phyloP scores from a whole-genome alignment of 2,888 invertebrate species.

The Thera britannica region DNA sequence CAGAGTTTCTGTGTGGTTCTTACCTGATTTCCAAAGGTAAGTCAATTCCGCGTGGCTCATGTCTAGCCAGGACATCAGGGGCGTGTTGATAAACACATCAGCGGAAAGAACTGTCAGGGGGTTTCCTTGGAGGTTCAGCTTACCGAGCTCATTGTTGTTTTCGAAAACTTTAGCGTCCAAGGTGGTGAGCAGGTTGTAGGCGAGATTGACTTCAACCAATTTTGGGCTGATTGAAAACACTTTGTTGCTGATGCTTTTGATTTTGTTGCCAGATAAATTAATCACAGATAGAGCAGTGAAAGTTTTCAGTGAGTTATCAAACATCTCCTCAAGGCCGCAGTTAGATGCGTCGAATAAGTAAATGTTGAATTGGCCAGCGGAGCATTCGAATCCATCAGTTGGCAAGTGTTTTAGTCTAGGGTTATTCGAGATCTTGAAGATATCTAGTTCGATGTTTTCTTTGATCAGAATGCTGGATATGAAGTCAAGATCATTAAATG shows the following conservation, averaged over 20 bases:
- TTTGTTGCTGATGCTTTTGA: constrained; percentile 81
- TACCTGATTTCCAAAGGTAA: constrained; percentile 86
- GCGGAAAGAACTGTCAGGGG: constrained; percentile 87
- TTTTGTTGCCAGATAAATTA: constrained; percentile 88
- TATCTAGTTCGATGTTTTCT: constrained; percentile 88
- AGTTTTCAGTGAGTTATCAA: constrained; percentile 87
- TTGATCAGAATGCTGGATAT: constrained; percentile 88
- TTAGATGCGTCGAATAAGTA: constrained; percentile 90
- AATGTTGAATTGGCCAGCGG: constrained; percentile 85
- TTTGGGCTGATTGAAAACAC: constrained; percentile 84
- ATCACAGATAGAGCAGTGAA: constrained; percentile 89
- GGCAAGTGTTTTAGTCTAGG: constrained; percentile 88
- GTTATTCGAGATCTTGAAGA: constrained; percentile 89
- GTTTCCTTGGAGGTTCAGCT: constrained; percentile 89
- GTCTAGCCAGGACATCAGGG: constrained; percentile 87
- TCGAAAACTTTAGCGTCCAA: constrained; percentile 87
- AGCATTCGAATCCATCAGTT: constrained; percentile 86
- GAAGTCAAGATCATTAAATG: constrained; percentile 88
- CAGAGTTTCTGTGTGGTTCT: constrained; percentile 71
- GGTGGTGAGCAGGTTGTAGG: constrained; percentile 87
- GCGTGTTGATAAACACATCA: constrained; percentile 87
- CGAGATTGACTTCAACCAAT: constrained; percentile 88
- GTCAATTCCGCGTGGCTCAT: constrained; percentile 88
- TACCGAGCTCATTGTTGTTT: constrained; percentile 87
- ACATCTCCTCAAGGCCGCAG: constrained; percentile 87